phyloP scores from a whole-genome alignment of 2,113 vertebrate genomes.

The Anoplopoma fimbria region DNA sequence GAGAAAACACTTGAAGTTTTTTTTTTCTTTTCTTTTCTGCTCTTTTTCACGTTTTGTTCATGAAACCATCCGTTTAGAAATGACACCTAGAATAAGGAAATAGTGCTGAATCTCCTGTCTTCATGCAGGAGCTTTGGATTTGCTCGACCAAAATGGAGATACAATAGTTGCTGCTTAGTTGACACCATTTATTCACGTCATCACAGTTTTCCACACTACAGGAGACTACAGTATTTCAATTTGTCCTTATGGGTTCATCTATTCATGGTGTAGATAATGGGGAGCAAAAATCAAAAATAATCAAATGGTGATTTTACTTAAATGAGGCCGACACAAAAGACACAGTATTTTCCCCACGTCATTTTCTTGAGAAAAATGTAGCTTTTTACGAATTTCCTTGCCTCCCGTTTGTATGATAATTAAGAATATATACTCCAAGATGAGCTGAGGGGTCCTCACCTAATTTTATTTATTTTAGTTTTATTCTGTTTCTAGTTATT shows the following conservation, averaged over 20 bases:
- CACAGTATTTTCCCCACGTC: background rate
- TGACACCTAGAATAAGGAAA: background rate
- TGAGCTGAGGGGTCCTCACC: background rate
- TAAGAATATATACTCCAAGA: background rate
- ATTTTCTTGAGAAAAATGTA: background rate
- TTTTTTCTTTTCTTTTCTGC: background rate
- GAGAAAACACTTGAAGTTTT: slow-evolving; percentile 6
- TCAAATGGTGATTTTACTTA: background rate
- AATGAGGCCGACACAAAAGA: background rate
- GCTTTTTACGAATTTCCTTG: background rate
- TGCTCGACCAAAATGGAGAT: background rate
- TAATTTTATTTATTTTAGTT: background rate
- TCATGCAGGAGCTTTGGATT: background rate
- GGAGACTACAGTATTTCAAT: background rate
- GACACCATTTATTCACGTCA: background rate
- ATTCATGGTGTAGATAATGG: background rate
- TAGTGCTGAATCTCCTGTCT: background rate
- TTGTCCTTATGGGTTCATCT: background rate
- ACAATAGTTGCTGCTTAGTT: slow-evolving; percentile 15
- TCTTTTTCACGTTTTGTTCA: background rate
- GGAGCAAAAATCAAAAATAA: background rate
- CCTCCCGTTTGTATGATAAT: background rate
- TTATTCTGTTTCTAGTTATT: background rate
- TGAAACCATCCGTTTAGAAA: background rate
- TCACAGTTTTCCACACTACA: background rate